A percentile compares a stretch with the other conserved stretches of the same genome.
phyloP scores from a whole-genome alignment of 2,888 invertebrate species.

The Eremobia ochroleuca region DNA sequence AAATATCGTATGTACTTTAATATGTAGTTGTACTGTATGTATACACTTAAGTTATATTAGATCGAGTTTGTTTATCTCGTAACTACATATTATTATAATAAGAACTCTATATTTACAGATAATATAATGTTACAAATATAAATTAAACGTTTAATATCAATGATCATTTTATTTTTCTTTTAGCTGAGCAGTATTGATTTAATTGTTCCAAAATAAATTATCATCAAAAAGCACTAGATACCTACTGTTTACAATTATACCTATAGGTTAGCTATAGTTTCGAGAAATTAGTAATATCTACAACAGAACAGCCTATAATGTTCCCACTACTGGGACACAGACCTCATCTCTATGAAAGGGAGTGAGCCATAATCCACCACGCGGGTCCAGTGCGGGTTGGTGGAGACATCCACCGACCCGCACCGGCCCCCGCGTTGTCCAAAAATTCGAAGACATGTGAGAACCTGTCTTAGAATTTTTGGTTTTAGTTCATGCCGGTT shows the following conservation, averaged over 20 bases:
- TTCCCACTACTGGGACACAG: background rate
- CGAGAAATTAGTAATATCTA: background rate
- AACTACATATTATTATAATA: conserved; percentile 85
- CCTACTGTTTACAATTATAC: background rate
- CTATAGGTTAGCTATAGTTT: background rate
- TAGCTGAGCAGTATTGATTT: background rate
- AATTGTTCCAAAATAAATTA: background rate
- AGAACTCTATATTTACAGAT: conserved; percentile 91
- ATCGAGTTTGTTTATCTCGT: conserved; percentile 88
- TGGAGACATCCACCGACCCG: background rate
- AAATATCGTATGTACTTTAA: conserved; percentile 82
- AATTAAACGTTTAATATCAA: conserved; percentile 90
- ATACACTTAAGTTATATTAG: conserved; percentile 84
- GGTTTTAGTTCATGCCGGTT: background rate
- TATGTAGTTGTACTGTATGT: conserved; percentile 84
- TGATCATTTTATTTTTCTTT: conserved; percentile 44
- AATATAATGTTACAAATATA: conserved; percentile 91
- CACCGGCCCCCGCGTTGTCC: too few relatives aligned
- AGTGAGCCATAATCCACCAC: too few relatives aligned
- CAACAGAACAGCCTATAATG: background rate
- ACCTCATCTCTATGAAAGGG: too few relatives aligned
- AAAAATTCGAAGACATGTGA: too few relatives aligned
- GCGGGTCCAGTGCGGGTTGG: background rate
- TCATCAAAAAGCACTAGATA: background rate
- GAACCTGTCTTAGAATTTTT: background rate